phyloP scores from a whole-genome alignment of 2,113 vertebrate genomes.

The Tichodroma muraria region DNA sequence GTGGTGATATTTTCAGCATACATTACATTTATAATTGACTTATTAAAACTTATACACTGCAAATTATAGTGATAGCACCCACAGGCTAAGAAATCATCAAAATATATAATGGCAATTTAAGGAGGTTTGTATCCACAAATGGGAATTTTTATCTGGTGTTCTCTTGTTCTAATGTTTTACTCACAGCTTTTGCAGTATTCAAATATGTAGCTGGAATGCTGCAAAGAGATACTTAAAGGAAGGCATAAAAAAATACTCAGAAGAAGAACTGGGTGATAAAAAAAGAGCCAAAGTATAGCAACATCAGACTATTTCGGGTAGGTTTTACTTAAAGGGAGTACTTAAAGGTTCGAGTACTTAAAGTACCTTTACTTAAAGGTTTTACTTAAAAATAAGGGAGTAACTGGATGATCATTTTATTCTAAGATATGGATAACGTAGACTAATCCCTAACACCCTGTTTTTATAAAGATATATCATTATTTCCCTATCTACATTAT shows the following conservation, averaged over 20 bases:
- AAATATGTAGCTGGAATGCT: conserved; percentile 21
- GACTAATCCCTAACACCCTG: background rate
- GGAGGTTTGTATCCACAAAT: conserved; percentile 68
- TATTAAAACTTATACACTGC: conserved; percentile 75
- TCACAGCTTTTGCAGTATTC: conserved; percentile 42
- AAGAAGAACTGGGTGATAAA: background rate
- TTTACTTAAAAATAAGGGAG: background rate
- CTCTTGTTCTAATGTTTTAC: conserved; percentile 62
- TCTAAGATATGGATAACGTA: background rate
- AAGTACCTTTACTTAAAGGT: too few species aligned
- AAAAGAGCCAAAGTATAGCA: background rate
- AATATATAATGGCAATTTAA: conserved; percentile 74
- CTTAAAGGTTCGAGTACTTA: too few species aligned
- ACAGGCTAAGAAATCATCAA: conserved; percentile 75
- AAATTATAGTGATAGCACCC: conserved; percentile 72
- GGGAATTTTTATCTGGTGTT: conserved; percentile 59
- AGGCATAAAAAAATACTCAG: background rate
- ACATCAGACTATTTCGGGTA: background rate
- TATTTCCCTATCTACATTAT: background rate
- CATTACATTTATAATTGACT: conserved; percentile 78
- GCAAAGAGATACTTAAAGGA: background rate
- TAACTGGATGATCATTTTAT: background rate
- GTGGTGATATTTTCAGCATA: conserved; percentile 63
- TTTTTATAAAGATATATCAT: background rate
- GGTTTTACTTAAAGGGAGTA: background rate